A percentile compares a stretch with the other conserved stretches of the same genome.
These are phyloP conservation scores for Volucella inflata DNA, from an alignment of 2,888 invertebrate species.

Conservation along the genomic window DNA sequence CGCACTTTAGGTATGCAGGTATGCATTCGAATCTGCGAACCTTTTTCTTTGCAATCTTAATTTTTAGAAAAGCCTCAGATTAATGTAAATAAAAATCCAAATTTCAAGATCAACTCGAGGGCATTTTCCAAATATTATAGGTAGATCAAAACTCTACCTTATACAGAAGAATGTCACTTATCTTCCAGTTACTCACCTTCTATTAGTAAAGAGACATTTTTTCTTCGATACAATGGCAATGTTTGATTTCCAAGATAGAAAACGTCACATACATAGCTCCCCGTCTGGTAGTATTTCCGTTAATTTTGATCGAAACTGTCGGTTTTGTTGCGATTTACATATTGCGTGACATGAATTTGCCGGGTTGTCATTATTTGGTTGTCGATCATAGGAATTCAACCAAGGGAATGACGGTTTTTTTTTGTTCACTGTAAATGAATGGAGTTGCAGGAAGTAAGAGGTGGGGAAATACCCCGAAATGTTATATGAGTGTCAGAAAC, in stretches of 20 bases:
- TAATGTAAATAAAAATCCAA: no score
- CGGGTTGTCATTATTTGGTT: not conserved
- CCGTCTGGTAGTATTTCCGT: slow-evolving; percentile 18
- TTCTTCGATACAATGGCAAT: not conserved
- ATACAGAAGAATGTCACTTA: no score
- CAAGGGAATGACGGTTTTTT: no score
- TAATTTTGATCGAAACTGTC: slow-evolving; percentile 3
- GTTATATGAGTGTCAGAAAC: no score
- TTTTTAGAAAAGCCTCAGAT: no score
- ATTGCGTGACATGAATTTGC: slow-evolving; percentile 28
- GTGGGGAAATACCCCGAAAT: no score
- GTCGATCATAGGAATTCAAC: not conserved
- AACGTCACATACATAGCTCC: slow-evolving; percentile 13
- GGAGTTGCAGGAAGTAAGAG: not conserved
- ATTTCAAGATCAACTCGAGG: no score
- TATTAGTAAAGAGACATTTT: not conserved
- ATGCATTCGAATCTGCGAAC: no score
- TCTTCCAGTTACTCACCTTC: not conserved
- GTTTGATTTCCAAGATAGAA: not conserved
- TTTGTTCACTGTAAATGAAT: not conserved
- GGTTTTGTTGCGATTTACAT: not conserved
- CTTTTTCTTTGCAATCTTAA: no score
- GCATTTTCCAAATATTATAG: no score
- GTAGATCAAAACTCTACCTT: no score
- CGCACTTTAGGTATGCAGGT: no score